Conservation (phyloP, 2,797 vertebrate genomes). For the Sciurus vulgaris region DNA sequence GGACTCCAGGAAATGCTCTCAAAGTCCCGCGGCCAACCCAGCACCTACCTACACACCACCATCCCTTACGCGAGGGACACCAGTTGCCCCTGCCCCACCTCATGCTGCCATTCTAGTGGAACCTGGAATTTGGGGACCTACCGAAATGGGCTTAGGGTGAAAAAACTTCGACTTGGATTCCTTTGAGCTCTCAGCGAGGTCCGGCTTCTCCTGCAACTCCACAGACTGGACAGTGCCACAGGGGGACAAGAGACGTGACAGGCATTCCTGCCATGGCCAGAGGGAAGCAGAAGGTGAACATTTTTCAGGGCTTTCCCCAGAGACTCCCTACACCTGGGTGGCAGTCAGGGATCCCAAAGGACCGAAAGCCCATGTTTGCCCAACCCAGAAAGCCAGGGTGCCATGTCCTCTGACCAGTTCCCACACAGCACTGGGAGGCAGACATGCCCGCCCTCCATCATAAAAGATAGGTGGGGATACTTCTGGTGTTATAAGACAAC, state of each 20-base stretch:
- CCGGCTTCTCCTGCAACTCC: conserved; percentile 92
- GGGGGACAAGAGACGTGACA: conserved; percentile 88
- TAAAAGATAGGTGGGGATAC: not conserved
- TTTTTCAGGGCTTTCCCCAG: not conserved
- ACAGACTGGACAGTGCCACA: conserved; percentile 91
- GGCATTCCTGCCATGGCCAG: conserved; percentile 58
- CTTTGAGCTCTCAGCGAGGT: conserved; percentile 81
- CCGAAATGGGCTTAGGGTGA: conserved; percentile 66
- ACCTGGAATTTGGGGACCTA: conserved; percentile 26
- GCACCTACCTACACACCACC: too few species aligned
- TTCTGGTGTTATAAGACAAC: not conserved
- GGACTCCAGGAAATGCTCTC: too few species aligned
- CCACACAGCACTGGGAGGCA: not conserved
- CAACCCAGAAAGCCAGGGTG: not conserved
- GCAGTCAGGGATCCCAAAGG: too few species aligned
- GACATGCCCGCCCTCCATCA: not conserved
- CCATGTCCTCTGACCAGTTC: not conserved
- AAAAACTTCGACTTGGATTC: conserved; percentile 88
- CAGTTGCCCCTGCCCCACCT: accelerated
- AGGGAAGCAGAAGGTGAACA: not conserved
- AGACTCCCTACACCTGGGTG: not conserved
- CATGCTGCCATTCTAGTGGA: accelerated
- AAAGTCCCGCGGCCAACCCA: accelerated
- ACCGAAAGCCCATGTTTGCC: not conserved
- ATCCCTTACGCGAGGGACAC: accelerated